Evolutionary conservation across 2,888 invertebrate genomes (phyloP).

Genomic region (Lepetodrilus schrolli): DNA sequence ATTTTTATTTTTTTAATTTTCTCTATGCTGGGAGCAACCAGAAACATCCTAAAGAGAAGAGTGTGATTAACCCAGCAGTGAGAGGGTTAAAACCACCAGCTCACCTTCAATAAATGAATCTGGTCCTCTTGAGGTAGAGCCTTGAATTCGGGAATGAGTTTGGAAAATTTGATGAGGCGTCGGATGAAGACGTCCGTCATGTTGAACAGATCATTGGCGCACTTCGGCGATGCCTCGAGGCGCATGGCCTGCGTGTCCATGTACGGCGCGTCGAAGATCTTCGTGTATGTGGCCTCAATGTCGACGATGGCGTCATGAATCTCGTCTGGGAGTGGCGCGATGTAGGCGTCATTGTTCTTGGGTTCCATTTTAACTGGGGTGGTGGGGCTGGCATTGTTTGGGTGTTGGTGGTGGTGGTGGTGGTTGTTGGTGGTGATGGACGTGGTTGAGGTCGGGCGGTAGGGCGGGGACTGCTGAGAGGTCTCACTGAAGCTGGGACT

Average conservation of each 20-base stretch:
- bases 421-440: neutral
- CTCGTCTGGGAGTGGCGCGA: slow-evolving; percentile 37
- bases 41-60: too few relatives aligned
- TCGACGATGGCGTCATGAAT: slow-evolving; percentile 32
- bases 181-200: slow-evolving; percentile 79
- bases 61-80: too few relatives aligned
- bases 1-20: too few relatives aligned
- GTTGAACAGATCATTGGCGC: slow-evolving; percentile 66
- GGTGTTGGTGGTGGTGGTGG: slow-evolving; percentile 8
- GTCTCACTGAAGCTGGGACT: slow-evolving; percentile 33
- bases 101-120: slow-evolving; percentile 84
- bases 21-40: too few relatives aligned
- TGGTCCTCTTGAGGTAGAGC: slow-evolving; percentile 96
- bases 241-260: slow-evolving; percentile 54
- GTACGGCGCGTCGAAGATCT: slow-evolving; percentile 61
- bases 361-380: slow-evolving; percentile 29
- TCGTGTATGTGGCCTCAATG: slow-evolving; percentile 39
- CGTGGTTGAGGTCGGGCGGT: neutral
- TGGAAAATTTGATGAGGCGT: slow-evolving; percentile 80
- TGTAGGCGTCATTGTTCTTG: slow-evolving; percentile 34
- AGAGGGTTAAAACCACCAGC: too few relatives aligned
- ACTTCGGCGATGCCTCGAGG: slow-evolving; percentile 55
- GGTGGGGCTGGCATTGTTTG: slow-evolving; percentile 16
- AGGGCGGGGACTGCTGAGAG: too few relatives aligned
- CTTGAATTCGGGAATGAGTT: slow-evolving; percentile 84